phyloP scores from a whole-genome alignment of 30 jellyfish, hydroid and myxozoan species.

The Cassiopea andromeda region DNA sequence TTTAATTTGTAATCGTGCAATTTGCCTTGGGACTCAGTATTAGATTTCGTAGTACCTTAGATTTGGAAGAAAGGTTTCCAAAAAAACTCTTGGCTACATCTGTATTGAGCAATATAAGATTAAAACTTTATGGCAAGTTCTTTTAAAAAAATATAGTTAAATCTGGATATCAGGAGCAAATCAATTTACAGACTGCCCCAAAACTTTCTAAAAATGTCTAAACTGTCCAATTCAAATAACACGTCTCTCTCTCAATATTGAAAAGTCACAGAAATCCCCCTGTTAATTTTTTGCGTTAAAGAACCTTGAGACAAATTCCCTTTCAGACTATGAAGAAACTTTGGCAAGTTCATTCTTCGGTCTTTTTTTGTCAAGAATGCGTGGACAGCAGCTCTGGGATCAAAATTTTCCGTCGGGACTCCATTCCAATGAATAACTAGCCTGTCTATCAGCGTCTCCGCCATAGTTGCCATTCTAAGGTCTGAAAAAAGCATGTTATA shows the following conservation, averaged over 20 bases:
- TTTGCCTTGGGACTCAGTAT: no score
- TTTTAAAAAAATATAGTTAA: constrained; percentile 2
- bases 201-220: no score
- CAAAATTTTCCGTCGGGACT: constrained; percentile 48
- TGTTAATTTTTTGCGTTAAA: not conserved
- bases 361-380: constrained; percentile 43
- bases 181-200: not conserved
- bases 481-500: constrained; percentile 43
- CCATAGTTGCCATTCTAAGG: constrained; percentile 19
- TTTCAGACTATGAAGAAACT: not conserved
- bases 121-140: not conserved
- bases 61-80: no score
- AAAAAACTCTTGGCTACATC: no score
- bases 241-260: not conserved
- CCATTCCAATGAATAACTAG: constrained; percentile 36
- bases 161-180: constrained; percentile 25
- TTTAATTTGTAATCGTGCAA: no score
- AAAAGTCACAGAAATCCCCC: no score
- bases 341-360: constrained; percentile 43
- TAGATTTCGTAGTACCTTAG: no score
- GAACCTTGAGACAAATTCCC: not conserved
- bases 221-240: no score
- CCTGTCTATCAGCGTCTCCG: constrained; percentile 31
- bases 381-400: constrained; percentile 49
- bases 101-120: no score